Conservation (phyloP, 2,888 invertebrate species). For the Strigamia maritima region DNA sequence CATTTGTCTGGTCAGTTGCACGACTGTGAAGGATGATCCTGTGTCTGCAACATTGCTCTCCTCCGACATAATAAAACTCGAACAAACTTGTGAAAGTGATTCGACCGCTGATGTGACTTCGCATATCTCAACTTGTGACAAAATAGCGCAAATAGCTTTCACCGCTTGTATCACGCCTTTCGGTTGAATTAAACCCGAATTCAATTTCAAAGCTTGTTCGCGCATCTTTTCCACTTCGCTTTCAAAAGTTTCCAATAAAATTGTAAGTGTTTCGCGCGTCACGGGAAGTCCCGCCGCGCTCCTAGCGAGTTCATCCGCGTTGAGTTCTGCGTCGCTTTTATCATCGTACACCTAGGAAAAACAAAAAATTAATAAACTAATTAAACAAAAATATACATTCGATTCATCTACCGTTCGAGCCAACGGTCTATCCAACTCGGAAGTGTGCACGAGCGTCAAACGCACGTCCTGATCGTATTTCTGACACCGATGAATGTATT, state of each 20-base stretch:
- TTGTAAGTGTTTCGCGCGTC: constrained; percentile 77
- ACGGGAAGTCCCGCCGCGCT: constrained; percentile 70
- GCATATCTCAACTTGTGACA: constrained; percentile 83
- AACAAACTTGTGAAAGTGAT: constrained; percentile 52
- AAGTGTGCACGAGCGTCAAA: constrained; percentile 62
- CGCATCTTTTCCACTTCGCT: constrained; percentile 51
- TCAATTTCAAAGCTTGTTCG: constrained; percentile 49
- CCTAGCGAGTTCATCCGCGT: constrained; percentile 74
- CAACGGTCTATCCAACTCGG: constrained; percentile 66
- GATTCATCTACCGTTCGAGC: constrained; percentile 65
- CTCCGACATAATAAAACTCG: not conserved
- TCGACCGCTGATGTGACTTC: constrained; percentile 77
- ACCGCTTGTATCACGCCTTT: constrained; percentile 82
- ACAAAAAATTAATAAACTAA: constrained; percentile 36
- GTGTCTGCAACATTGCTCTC: not conserved
- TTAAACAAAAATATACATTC: not conserved
- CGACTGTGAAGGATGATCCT: not conserved
- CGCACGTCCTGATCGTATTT: constrained; percentile 85
- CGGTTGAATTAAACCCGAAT: constrained; percentile 50
- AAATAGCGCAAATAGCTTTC: constrained; percentile 83
- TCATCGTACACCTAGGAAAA: constrained; percentile 65
- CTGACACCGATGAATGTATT: constrained; percentile 88
- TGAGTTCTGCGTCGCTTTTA: constrained; percentile 68
- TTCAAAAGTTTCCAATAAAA: constrained; percentile 68
- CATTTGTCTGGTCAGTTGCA: not conserved